Conservation (phyloP, 2,888 invertebrate species). For the Nymphalis c-album region DNA sequence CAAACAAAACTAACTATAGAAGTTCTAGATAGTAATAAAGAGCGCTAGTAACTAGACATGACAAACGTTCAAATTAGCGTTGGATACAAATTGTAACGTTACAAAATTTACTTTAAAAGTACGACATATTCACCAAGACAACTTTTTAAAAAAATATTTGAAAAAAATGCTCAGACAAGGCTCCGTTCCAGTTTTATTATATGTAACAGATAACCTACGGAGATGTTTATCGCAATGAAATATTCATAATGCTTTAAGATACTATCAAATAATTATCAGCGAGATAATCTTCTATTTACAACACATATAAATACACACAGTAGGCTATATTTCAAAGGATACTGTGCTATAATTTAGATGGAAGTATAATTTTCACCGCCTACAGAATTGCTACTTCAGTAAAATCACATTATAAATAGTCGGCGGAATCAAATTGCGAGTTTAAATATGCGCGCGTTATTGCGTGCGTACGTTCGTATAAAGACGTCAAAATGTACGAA, state of each 20-base stretch:
- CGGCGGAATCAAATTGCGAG: conserved; percentile 64
- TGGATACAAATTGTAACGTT: neutral
- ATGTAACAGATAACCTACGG: neutral
- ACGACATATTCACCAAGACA: no score
- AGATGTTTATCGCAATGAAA: conserved; percentile 6
- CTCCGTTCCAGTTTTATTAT: neutral
- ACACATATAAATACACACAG: conserved; percentile 44
- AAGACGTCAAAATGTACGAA: conserved; percentile 73
- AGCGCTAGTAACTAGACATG: no score
- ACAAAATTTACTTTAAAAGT: no score
- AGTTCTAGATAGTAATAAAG: no score
- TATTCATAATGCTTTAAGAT: conserved; percentile 5
- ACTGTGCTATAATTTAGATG: conserved; percentile 56
- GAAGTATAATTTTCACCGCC: conserved; percentile 59
- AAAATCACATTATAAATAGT: conserved; percentile 69
- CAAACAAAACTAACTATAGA: no score
- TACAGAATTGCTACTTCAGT: conserved; percentile 69
- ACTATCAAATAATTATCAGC: conserved; percentile 12
- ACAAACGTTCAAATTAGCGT: neutral
- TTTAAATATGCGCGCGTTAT: conserved; percentile 78
- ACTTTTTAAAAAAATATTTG: no score
- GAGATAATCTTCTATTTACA: conserved; percentile 30
- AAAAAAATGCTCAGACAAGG: neutral
- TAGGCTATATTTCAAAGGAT: conserved; percentile 57
- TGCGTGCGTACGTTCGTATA: conserved; percentile 69